Evolutionary conservation across 2,797 vertebrate species (phyloP), one percentile per base, ranked within the genome.

Genomic region (Enteromius fasciolatus): DNA sequence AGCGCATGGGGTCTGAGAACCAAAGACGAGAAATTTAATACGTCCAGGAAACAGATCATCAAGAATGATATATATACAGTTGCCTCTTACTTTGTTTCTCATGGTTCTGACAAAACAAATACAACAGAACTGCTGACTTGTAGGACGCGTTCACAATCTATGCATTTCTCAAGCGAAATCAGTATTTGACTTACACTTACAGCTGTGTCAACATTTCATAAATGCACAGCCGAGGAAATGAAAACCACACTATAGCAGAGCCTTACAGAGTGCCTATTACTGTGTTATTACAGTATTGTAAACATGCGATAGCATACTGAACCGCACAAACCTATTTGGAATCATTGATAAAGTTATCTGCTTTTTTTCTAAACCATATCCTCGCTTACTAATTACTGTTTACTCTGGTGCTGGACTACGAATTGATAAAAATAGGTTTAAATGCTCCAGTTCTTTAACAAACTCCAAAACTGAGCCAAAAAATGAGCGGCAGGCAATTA

Each of bases 1-100:
- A 75, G 50, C 83, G 79, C 78, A 70, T 76, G 64, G 78, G 83
- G 82, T 78, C 75, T 81, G 86, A 74, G 82, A 88, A 83, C 78
- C 25, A 59, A 57, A 33, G 50, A 85, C 66, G 73, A 78, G 80
- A 78, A 86, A 87, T 83, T 48, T 75, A 84, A 87, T 84, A 82
- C 78, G 76, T 64, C 4, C 66, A 84, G 77, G 66, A 79, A 74
- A 76, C 74, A 72, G 81, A 86, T 83, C 77, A 85, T 76, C 67
- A 80, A 78, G 44, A 4, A 70, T 66, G 44, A 70, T 57, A 74
- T 52, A 85, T 76, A 83, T 31, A 76, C 72, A 57, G 67, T 54
- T 28, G 25, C 76, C 73, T 80, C 63, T 64, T 20, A 67, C 82
- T 48, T 72, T 33, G 36, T 76, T 81, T 82, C 70, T 82, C 66